These are phyloP conservation scores for Phylloscopus trochilus DNA, from an alignment of 2,113 vertebrate genomes.

Conservation along the genomic window DNA sequence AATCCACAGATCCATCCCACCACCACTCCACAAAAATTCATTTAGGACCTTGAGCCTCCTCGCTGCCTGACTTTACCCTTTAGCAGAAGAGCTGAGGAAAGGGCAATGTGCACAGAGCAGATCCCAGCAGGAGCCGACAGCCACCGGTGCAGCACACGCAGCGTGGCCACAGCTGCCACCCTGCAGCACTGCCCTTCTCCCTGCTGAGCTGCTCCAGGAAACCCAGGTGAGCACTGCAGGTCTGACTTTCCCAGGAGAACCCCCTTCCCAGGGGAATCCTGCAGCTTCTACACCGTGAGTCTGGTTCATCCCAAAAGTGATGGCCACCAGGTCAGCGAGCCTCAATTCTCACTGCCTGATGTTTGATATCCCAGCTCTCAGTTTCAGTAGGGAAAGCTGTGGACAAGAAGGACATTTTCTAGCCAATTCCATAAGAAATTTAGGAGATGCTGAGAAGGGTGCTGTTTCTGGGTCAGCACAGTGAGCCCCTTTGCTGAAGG, in stretches of 20 bases:
- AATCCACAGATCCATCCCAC: neutral
- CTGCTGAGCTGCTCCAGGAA: neutral
- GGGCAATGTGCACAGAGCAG: neutral
- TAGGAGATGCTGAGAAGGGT: neutral
- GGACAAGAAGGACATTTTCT: neutral
- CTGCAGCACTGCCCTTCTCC: neutral
- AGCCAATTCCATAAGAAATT: neutral
- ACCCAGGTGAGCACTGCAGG: rapidly evolving
- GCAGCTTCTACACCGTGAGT: neutral
- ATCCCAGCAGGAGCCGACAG: neutral
- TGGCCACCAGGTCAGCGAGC: rapidly evolving
- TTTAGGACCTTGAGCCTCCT: neutral
- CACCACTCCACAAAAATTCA: neutral
- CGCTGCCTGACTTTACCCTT: neutral
- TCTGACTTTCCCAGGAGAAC: neutral
- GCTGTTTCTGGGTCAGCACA: neutral
- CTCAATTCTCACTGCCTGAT: neutral
- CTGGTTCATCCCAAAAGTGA: neutral
- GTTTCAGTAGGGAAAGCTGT: neutral
- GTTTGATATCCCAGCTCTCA: neutral
- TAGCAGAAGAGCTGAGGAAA: neutral
- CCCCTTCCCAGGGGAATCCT: neutral
- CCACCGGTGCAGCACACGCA: rapidly evolving
- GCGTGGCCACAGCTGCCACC: neutral
- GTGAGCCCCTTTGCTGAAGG: neutral